Percentiles rank a stretch among this genome's conserved stretches.
Evolutionary conservation across 2,888 invertebrate species (phyloP).

Genomic region (Spialia ferax): DNA sequence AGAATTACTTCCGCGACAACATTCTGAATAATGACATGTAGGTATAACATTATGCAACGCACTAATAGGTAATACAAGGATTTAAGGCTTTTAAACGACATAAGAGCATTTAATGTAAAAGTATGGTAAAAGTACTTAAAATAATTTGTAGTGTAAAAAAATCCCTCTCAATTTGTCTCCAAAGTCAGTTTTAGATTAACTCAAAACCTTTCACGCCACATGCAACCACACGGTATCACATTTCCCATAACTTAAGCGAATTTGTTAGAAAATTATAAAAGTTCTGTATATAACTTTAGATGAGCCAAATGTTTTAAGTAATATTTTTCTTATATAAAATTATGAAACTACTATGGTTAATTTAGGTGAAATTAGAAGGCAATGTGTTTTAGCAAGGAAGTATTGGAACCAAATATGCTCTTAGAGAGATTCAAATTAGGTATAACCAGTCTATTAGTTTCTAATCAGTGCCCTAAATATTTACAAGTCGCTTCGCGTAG

Average conservation of each 20-base stretch:
- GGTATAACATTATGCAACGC: background rate
- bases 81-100: too few relatives aligned
- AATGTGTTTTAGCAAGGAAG: slow-evolving; percentile 4
- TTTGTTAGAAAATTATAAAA: slow-evolving; percentile 36
- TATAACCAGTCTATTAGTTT: slow-evolving; percentile 78
- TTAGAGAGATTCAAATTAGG: slow-evolving; percentile 78
- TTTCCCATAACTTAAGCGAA: slow-evolving; percentile 34
- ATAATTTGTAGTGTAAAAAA: slow-evolving; percentile 11
- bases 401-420: slow-evolving; percentile 55
- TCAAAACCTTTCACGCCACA: slow-evolving; percentile 14
- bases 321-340: slow-evolving; percentile 8
- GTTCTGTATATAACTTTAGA: background rate
- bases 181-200: slow-evolving; percentile 12
- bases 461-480: slow-evolving; percentile 68
- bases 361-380: slow-evolving; percentile 10
- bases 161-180: slow-evolving; percentile 20
- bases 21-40: background rate
- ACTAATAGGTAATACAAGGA: background rate
- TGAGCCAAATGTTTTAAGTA: background rate
- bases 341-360: background rate
- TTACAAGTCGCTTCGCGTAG: slow-evolving; percentile 76
- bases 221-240: slow-evolving; percentile 33
- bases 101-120: background rate
- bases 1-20: slow-evolving; percentile 4
- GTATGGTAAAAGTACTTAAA: background rate